phyloP scores from a whole-genome alignment of 2,113 vertebrate species.

The Lampris megalopsis region DNA sequence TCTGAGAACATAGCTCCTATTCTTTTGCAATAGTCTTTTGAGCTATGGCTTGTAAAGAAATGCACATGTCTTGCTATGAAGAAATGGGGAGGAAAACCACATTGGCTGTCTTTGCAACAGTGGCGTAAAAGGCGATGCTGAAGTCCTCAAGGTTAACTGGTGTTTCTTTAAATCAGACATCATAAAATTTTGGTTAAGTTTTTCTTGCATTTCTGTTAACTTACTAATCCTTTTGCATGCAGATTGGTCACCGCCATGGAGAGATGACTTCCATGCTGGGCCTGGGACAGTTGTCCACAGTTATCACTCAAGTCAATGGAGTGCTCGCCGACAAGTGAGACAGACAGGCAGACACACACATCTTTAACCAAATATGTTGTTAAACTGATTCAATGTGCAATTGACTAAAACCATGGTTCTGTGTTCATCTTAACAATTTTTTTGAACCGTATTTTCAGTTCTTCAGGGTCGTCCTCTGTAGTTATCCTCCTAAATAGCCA shows the following conservation, averaged over 20 bases:
- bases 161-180: not conserved
- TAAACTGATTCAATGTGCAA: not conserved
- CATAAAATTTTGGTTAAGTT: constrained; percentile 1
- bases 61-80: too few species aligned
- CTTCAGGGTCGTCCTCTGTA: not conserved
- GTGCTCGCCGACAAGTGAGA: constrained; percentile 92
- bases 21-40: too few species aligned
- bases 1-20: too few species aligned
- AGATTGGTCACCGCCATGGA: constrained; percentile 97
- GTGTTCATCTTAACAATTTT: not conserved
- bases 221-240: constrained; percentile 24
- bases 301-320: constrained; percentile 97
- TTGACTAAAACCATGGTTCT: not conserved
- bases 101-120: too few species aligned
- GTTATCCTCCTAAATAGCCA: not conserved
- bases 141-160: too few species aligned
- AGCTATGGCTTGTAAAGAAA: too few species aligned
- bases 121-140: too few species aligned
- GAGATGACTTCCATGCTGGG: constrained; percentile 98
- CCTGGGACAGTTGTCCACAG: constrained; percentile 95
- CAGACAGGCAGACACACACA: not conserved
- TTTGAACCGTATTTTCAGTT: not conserved
- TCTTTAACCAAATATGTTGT: not conserved
- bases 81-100: too few species aligned
- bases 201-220: constrained; percentile 32